Percentiles rank a stretch among this genome's conserved stretches.
These are phyloP conservation scores for Lymantria dispar DNA, from an alignment of 2,888 invertebrate species.

Conservation along the genomic window DNA sequence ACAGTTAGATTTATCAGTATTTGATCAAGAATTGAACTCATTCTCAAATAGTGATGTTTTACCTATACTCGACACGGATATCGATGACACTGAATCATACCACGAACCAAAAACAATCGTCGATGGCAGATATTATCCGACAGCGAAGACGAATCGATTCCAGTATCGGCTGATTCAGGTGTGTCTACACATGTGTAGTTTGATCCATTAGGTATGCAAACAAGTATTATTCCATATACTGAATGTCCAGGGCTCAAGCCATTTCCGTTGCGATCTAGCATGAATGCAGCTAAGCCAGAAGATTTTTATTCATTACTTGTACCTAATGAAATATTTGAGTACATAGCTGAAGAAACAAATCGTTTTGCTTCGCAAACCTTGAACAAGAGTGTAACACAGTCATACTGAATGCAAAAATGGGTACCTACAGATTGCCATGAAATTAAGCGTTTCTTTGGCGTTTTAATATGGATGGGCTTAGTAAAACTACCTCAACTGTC, in stretches of 20 bases:
- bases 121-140: constrained; percentile 14
- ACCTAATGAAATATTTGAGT: constrained; percentile 6
- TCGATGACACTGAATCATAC: constrained; percentile 12
- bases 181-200: too few species aligned
- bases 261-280: constrained; percentile 7
- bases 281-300: not conserved
- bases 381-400: constrained; percentile 1
- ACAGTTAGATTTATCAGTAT: too few species aligned
- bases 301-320: constrained; percentile 4
- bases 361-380: constrained; percentile 4
- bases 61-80: too few species aligned
- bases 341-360: constrained; percentile 6
- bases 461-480: not conserved
- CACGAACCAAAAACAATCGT: constrained; percentile 17
- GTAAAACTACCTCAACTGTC: not conserved
- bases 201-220: constrained; percentile 7
- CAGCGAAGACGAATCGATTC: not conserved
- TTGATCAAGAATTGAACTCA: too few species aligned
- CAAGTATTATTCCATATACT: constrained; percentile 15
- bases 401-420: not conserved
- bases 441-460: constrained; percentile 2
- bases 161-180: too few species aligned
- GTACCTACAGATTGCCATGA: not conserved
- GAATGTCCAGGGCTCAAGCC: constrained; percentile 9
- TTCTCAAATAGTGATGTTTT: too few species aligned